phyloP scores from a whole-genome alignment of 2,797 vertebrate genomes.

The Pseudopleuronectes americanus region DNA sequence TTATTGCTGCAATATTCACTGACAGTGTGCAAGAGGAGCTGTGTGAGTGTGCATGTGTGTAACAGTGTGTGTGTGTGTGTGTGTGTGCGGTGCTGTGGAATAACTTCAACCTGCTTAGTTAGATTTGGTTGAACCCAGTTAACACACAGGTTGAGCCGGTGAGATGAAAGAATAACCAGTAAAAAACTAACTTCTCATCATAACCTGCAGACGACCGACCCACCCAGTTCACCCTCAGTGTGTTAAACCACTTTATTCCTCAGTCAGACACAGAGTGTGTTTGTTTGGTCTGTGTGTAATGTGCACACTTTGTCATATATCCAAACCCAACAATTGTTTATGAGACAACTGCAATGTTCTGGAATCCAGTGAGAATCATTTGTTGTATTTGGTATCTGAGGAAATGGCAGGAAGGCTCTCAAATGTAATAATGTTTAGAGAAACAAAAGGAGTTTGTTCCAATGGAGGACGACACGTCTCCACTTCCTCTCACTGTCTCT shows the following conservation, averaged over 20 bases:
- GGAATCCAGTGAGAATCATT: no score
- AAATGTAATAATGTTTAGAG: no score
- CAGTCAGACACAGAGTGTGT: not conserved
- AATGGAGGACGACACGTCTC: no score
- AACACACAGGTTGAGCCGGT: not conserved
- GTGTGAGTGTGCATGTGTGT: not conserved
- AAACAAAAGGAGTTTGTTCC: no score
- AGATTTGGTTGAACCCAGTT: slow-evolving; percentile 18
- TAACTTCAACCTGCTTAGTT: slow-evolving; percentile 7
- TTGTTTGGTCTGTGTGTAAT: no score
- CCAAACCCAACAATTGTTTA: no score
- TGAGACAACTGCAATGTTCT: no score
- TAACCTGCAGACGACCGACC: not conserved
- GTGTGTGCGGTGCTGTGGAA: slow-evolving; percentile 19
- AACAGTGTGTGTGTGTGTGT: slow-evolving; percentile 10
- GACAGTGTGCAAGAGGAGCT: slow-evolving; percentile 57
- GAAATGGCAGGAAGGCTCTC: no score
- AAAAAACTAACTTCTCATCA: no score
- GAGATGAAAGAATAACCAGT: slow-evolving; percentile 1
- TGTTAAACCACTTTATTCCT: not conserved
- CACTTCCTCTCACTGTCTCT: no score
- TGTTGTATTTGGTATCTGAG: no score
- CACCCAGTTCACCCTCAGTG: not conserved
- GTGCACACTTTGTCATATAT: no score
- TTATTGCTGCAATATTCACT: slow-evolving; percentile 64